Percentiles rank a stretch among this genome's conserved stretches.
Conservation (phyloP, 2,113 vertebrate genomes). For the Ovis aries region DNA sequence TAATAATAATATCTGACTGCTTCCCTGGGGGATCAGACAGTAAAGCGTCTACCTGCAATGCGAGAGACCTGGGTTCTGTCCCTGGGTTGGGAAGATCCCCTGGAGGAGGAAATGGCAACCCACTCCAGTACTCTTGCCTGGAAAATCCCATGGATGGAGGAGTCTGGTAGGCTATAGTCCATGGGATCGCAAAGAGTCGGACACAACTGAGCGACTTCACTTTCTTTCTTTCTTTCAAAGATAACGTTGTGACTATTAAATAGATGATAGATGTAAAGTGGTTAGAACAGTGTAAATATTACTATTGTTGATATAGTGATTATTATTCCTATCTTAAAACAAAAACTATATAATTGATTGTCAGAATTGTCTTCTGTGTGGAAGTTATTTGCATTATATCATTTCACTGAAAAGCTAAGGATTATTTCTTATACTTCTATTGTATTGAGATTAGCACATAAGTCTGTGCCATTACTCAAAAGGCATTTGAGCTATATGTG, state of each 20-base stretch:
- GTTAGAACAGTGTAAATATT: not conserved
- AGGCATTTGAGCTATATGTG: not conserved
- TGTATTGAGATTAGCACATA: not conserved
- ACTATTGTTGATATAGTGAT: not conserved
- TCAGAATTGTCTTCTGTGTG: not conserved
- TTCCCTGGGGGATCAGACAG: not conserved
- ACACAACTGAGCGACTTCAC: not conserved
- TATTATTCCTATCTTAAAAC: not conserved
- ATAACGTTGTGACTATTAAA: not conserved
- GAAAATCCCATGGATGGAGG: not conserved
- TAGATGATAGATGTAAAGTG: not conserved
- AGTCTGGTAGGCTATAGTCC: not conserved
- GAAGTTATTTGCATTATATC: not conserved
- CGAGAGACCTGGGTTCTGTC: not conserved
- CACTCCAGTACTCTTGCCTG: not conserved
- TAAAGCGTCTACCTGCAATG: not conserved
- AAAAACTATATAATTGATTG: not conserved
- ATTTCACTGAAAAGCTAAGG: not conserved
- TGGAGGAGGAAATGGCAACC: not conserved
- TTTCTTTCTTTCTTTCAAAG: not conserved
- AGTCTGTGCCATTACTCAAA: not conserved
- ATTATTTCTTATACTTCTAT: not conserved
- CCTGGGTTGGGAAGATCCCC: not conserved
- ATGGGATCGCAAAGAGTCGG: not conserved
- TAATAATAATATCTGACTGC: not conserved